phyloP scores from a whole-genome alignment of 1,140 invertebrate genomes.

The Temnothorax nylanderi region DNA sequence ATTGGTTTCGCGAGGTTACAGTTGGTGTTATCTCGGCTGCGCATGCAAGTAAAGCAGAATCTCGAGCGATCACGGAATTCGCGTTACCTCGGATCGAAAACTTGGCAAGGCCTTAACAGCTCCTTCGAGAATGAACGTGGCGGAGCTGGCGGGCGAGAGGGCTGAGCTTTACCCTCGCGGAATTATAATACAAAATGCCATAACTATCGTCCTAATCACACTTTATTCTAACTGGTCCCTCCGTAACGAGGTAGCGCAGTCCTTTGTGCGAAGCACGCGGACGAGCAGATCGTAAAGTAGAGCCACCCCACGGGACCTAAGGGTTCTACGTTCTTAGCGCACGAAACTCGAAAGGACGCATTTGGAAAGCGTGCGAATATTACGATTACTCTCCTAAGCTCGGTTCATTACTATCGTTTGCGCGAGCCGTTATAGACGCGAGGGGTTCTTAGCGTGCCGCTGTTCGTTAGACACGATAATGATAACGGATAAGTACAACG shows the following conservation, averaged over 20 bases:
- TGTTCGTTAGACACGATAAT: slow-evolving; percentile 63
- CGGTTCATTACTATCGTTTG: slow-evolving; percentile 75
- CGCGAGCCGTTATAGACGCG: slow-evolving; percentile 55
- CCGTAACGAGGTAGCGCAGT: slow-evolving; percentile 81
- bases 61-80: slow-evolving; percentile 54
- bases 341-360: slow-evolving; percentile 75
- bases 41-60: slow-evolving; percentile 52
- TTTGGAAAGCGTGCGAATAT: slow-evolving; percentile 75
- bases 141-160: slow-evolving; percentile 28
- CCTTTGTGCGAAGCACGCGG: slow-evolving; percentile 78
- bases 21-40: slow-evolving; percentile 37
- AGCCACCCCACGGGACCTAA: slow-evolving; percentile 79
- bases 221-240: slow-evolving; percentile 84
- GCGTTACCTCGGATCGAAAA: slow-evolving; percentile 75
- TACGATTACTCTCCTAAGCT: slow-evolving; percentile 77
- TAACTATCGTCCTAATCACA: slow-evolving; percentile 85
- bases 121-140: slow-evolving; percentile 73
- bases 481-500: slow-evolving; percentile 51
- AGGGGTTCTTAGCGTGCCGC: slow-evolving; percentile 67
- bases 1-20: slow-evolving; percentile 44
- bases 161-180: slow-evolving; percentile 76
- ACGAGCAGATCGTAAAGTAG: slow-evolving; percentile 82
- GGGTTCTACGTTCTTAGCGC: slow-evolving; percentile 75
- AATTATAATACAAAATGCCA: slow-evolving; percentile 85
- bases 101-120: slow-evolving; percentile 80